Percentiles rank a stretch among this genome's conserved stretches.
Evolutionary conservation across 2,888 invertebrate genomes (phyloP).

Genomic region (Cremastinae sp.): DNA sequence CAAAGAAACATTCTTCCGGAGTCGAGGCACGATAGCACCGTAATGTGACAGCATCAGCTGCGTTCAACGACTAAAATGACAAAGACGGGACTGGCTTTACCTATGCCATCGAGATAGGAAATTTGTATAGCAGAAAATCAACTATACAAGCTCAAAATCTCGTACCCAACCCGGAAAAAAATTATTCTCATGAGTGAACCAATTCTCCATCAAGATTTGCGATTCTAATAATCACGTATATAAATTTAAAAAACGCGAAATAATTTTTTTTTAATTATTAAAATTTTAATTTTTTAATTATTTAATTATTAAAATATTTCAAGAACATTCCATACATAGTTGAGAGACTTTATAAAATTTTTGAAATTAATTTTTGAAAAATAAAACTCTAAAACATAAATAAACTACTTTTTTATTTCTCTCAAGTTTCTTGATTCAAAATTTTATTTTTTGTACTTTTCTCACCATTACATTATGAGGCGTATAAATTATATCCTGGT

Average conservation of each 20-base stretch:
- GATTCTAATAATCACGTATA: no score
- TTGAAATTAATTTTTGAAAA: no score
- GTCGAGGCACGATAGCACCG: constrained; percentile 17
- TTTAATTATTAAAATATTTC: no score
- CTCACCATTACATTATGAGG: background rate
- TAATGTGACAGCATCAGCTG: constrained; percentile 58
- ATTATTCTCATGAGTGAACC: no score
- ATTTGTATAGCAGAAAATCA: constrained; percentile 35
- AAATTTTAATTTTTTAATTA: no score
- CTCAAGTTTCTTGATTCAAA: background rate
- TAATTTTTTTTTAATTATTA: no score
- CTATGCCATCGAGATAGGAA: constrained; percentile 16
- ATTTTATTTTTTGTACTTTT: background rate
- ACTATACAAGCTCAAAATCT: constrained; percentile 15
- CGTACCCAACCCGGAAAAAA: background rate
- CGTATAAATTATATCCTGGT: constrained; percentile 17
- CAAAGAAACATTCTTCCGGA: constrained; percentile 26
- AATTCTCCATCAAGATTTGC: no score
- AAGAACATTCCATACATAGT: no score
- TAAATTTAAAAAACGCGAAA: no score
- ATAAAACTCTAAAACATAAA: no score
- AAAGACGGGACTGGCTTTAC: constrained; percentile 33
- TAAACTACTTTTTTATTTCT: no score
- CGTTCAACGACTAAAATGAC: constrained; percentile 40
- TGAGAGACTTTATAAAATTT: no score